These are phyloP conservation scores for Nymphalis urticae DNA, from an alignment of 2,888 invertebrate genomes.

Conservation along the genomic window DNA sequence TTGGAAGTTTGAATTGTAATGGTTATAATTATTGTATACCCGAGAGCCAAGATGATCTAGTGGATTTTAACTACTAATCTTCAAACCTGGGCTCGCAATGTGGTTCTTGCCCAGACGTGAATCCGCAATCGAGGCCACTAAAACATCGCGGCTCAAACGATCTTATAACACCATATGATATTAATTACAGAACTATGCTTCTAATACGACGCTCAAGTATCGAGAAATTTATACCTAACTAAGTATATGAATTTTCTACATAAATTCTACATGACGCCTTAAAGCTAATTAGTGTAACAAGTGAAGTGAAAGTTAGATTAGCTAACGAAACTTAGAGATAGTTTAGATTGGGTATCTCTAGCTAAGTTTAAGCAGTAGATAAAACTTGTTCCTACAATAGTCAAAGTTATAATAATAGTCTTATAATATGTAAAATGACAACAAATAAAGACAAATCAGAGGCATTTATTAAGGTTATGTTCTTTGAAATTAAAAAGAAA, in stretches of 20 bases:
- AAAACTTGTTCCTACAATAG: slow-evolving; percentile 6
- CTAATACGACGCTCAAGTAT: not conserved
- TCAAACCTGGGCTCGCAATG: too few species aligned
- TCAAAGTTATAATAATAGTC: not conserved
- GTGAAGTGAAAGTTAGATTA: slow-evolving; percentile 32
- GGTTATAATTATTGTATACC: too few species aligned
- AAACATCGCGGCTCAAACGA: too few species aligned
- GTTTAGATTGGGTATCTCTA: slow-evolving; percentile 29
- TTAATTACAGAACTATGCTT: not conserved
- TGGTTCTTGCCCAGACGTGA: too few species aligned
- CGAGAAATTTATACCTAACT: slow-evolving; percentile 1
- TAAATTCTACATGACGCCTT: slow-evolving; percentile 23
- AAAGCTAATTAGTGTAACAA: slow-evolving; percentile 31
- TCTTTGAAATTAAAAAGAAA: too few species aligned
- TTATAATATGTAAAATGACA: not conserved
- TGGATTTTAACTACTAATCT: too few species aligned
- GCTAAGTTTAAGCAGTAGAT: slow-evolving; percentile 9
- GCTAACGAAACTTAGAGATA: slow-evolving; percentile 31
- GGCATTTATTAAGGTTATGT: too few species aligned
- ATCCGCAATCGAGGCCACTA: too few species aligned
- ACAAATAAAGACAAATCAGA: too few species aligned
- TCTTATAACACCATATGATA: too few species aligned
- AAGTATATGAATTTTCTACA: slow-evolving; percentile 2
- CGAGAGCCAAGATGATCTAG: too few species aligned
- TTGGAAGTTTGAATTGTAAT: too few species aligned